Base-by-base conservation (phyloP, 2,797 vertebrate genomes). In the Falco cherrug region DNA sequence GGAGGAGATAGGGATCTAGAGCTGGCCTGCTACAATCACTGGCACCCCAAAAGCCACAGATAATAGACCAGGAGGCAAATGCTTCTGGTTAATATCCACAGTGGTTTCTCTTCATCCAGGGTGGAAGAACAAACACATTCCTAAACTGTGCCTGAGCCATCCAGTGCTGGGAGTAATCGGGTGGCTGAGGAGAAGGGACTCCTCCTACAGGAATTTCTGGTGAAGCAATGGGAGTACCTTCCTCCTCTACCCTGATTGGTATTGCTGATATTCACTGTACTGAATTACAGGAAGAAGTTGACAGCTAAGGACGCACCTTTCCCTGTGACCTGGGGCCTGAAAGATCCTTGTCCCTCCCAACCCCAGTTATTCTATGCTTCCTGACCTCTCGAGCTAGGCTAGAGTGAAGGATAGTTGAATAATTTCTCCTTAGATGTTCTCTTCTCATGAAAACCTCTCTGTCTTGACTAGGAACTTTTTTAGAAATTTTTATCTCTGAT, bases 201-300 rank as follows among this genome's bases (percentile, higher is more conserved):
- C 71, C 71, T 90, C 87, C 90, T 90, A 83, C 56, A 87, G 26
- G 45, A 80, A 60, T 64, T 95, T 57, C 89, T 80, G 84, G 50
- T 70, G 70, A 89, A 92, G 81, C 57, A 93, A 83, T 56, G 31
- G 67, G 88, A 87, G 77, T 51, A 87, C 35, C 59, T 74, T 90
- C 48, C 78, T 90, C n/a, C 68, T 63, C 56, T 50, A n/a, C 48
- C 70, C 74, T 63, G 54, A 90, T 11, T 74, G 78, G 68, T 61
- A 91, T 57, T 74, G 71, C 84, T 80, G 60, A 80, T 77, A 79
- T 3, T 90, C 51, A 73, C 18, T 33, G 51, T 60, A 50, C 45
- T 64, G 48, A 83, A 80, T 24, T 60, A 89, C 19, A 60, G 78
- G 31, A 89, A 92, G 35, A 80, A 91, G 37, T 5, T 85, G 48